phyloP scores from a whole-genome alignment of 2,797 vertebrate genomes.

The Halcyon leucocephala region DNA sequence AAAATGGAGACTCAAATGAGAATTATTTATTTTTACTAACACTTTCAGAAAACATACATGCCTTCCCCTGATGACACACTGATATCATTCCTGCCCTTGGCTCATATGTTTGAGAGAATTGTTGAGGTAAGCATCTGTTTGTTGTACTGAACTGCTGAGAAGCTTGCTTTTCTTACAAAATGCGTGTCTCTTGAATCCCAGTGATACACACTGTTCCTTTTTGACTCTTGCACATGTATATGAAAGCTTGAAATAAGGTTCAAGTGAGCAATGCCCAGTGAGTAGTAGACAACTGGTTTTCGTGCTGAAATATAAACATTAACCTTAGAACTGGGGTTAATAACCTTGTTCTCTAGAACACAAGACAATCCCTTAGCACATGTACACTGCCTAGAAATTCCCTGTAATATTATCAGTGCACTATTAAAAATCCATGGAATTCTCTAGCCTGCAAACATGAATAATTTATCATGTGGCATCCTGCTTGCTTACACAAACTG shows the following conservation, averaged over 20 bases:
- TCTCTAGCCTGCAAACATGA: background rate
- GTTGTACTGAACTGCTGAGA: background rate
- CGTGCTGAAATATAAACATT: background rate
- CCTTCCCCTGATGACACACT: slow-evolving; percentile 83
- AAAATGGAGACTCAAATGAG: background rate
- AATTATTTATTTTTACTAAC: background rate
- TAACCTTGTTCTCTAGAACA: background rate
- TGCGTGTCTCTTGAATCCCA: slow-evolving; percentile 72
- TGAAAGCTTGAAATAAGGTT: slow-evolving; percentile 85
- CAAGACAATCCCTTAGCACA: background rate
- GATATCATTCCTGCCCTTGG: slow-evolving; percentile 96
- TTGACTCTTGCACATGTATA: slow-evolving; percentile 87
- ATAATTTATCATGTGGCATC: background rate
- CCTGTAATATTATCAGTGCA: background rate
- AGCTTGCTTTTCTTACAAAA: slow-evolving; percentile 75
- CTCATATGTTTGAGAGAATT: slow-evolving; percentile 95
- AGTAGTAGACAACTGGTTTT: background rate
- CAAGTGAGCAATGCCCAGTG: background rate
- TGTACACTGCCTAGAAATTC: background rate
- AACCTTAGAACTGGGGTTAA: background rate
- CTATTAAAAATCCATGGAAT: background rate
- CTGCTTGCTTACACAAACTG: background rate
- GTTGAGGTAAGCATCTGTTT: slow-evolving; percentile 85
- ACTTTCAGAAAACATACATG: slow-evolving; percentile 74
- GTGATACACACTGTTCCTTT: slow-evolving; percentile 83